Evolutionary conservation across 2,797 vertebrate species (phyloP), one percentile per base, ranked within the genome.

Genomic region (Mormyrops boulengeri): DNA sequence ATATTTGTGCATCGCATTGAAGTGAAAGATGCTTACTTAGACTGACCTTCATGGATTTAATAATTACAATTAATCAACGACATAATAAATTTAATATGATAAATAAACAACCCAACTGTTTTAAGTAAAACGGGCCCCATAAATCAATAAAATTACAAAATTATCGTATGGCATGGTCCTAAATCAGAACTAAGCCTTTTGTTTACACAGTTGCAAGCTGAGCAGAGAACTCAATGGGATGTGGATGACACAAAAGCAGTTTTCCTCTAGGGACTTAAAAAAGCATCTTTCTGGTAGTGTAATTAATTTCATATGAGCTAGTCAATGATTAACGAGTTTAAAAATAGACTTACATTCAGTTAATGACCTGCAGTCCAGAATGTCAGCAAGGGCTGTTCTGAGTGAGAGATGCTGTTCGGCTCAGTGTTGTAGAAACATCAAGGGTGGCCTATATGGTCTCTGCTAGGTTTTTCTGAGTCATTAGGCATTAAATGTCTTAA

Each of bases 401-500:
- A 30, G 12, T 55, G 52, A 49, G 34, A 66, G 60, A 49, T 88
- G 57, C 57, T 66, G 57, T 69, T 88, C 87, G 50, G 60, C 87
- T 88, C 60, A 17, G 44, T 88, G 60, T 88, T 69, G 87, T 69
- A 88, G 60, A 88, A 62, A 30, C 60, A 57, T 73, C 88, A 90
- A 90, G 91, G 92, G 90, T 92, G 92, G 93, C 91, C 92, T 52
- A 92, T 66, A 60, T 88, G 91, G 91, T 91, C 91, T 93, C 91
- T 91, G 89, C 92, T 92, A 90, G 91, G 91, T 90, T 91, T 93
- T 94, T 91, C 91, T 90, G 91, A 92, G 60, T 91, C 91, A 91
- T 94, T 94, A 93, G 91, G 94, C 91, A 93, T 91, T 89, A 92
- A 93, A 91, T 89, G 91, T 89, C 91, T 90, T 86, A 90, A 93